Evolutionary conservation across 2,797 vertebrate genomes (phyloP), one percentile per base, ranked within the genome.

Genomic region (Centroberyx gerrardi): DNA sequence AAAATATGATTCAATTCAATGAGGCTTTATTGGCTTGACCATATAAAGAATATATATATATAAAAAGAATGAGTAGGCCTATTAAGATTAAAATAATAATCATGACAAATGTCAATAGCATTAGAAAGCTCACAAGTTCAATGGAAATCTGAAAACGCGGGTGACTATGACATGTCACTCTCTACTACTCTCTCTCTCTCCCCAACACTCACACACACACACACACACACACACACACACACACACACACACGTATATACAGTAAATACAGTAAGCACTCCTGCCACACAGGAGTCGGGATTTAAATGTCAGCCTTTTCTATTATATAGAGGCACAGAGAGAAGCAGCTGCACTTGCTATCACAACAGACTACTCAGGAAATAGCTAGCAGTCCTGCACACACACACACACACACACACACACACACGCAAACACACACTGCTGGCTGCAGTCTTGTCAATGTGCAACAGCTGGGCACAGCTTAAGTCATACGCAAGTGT

Each of bases 401-500:
- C 27, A 68, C 22, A n/a, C 36, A 44, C 70, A 58, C 18, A 44
- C 65, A 33, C 61, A 61, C 60, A 79, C 62, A 66, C 62, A 74
- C 66, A 62, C 56, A 54, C 74, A 69, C 58, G 51, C 48, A 60
- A 17, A 52, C 55, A 28, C 70, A 66, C 70, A 49, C 40, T 75
- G 65, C 61, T 81, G 78, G 71, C 81, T 86, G 54, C 53, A 53
- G 55, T 87, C 74, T 72, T 81, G 82, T 86, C 86, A 80, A 54
- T 82, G 66, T 78, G 72, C 82, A 90, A 82, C 92, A 92, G 90
- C 90, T 91, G 91, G 84, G 68, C 73, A 74, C 72, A 70, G 77
- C 72, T 84, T 70, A 66, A 84, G 79, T 85, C 68, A 77, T 51
- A 85, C 70, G 64, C 68, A 67, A 86, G 84, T 76, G 73, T 84